These are phyloP conservation scores for Fulica atra DNA, from an alignment of 2,113 vertebrate species.

Conservation along the genomic window DNA sequence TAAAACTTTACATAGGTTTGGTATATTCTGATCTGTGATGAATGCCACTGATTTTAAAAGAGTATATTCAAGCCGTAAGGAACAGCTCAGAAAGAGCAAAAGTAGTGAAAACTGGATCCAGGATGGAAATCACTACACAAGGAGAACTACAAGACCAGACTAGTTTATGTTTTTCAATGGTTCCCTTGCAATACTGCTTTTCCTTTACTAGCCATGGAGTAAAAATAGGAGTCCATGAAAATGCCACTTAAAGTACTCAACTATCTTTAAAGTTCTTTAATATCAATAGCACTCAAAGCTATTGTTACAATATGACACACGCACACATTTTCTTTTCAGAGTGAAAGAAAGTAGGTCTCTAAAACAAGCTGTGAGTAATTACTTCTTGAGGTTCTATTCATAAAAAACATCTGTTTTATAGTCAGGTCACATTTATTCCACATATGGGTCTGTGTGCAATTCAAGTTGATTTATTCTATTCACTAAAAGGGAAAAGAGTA, in stretches of 20 bases:
- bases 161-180: background rate
- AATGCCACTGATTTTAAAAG: background rate
- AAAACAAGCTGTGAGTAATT: slow-evolving; percentile 53
- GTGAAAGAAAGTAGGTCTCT: background rate
- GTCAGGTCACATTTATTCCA: slow-evolving; percentile 25
- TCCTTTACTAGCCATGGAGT: background rate
- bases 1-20: background rate
- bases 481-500: background rate
- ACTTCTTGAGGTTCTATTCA: slow-evolving; percentile 42
- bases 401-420: slow-evolving; percentile 20
- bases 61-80: background rate
- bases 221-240: background rate
- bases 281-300: background rate
- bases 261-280: background rate
- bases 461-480: slow-evolving; percentile 27
- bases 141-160: background rate
- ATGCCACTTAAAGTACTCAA: background rate
- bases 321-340: background rate
- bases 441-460: background rate
- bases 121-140: background rate
- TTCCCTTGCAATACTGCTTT: rapidly evolving
- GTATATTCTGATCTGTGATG: background rate
- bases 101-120: background rate
- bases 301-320: background rate
- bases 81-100: background rate